Percentiles rank a stretch among this genome's conserved stretches.
These are phyloP conservation scores for Aphis craccivora DNA, from an alignment of 1,140 invertebrate species.

Conservation along the genomic window DNA sequence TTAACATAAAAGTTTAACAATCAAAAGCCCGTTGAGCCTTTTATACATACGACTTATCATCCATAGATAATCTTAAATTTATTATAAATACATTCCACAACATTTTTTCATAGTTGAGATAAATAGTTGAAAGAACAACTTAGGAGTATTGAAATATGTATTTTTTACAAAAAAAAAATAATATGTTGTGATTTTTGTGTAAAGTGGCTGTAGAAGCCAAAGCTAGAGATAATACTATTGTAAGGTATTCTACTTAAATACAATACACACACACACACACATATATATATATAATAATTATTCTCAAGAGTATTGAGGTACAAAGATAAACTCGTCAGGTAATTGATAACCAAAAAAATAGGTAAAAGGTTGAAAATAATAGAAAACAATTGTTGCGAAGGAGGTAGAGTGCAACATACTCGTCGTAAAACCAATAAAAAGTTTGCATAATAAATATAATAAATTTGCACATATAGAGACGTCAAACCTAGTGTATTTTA, in stretches of 20 bases:
- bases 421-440: constrained; percentile 7
- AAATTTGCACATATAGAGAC: neutral
- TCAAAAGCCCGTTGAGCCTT: neutral
- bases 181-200: neutral
- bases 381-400: neutral
- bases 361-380: neutral
- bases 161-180: neutral
- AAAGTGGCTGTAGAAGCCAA: neutral
- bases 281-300: neutral
- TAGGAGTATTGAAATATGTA: neutral
- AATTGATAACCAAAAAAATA: neutral
- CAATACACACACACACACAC: too few relatives aligned
- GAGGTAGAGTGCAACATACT: neutral
- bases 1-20: too few relatives aligned
- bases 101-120: neutral
- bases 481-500: neutral
- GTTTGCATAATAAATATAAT: neutral
- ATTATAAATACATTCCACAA: neutral
- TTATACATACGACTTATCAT: neutral
- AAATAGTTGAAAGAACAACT: neutral
- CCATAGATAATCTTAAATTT: neutral
- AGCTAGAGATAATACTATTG: neutral
- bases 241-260: neutral
- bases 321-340: neutral
- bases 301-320: neutral